Base-by-base conservation (phyloP, 1,140 invertebrate genomes). In the Euschistus heros region DNA sequence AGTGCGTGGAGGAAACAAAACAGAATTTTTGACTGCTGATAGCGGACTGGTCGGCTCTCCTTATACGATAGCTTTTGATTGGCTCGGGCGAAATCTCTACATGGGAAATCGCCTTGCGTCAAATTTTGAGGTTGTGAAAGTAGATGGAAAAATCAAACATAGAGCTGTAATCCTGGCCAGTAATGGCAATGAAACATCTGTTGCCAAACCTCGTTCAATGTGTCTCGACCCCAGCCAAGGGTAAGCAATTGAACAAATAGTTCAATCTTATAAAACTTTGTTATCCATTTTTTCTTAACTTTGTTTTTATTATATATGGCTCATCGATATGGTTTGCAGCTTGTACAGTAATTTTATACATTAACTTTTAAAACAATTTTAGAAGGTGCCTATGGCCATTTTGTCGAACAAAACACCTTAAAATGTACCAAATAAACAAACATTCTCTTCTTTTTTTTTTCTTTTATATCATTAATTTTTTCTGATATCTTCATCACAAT, bases 81-180 rank as follows among this genome's bases (percentile, higher is more conserved):
- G 95, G 94, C 80, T 98, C 30, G 94, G 94, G 10, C 79, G 94
- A 46, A 99, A 98, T 76, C 74, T 99, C 8, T 98, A 91, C 72
- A 86, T 98, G 70, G 94, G 93, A 14, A 98, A 98, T 73, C 84
- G 87, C 20, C 81, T 88, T 47, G 91, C 92, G 13, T 90, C 91
- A 26, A 96, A 95, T 68, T 92, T 98, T 65, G 94, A 97, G 77
- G 86, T 94, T 0, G 83, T 98, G 2, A 87, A 88, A 72, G 82
- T 92, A 0, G 91, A 94, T 72, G 87, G 89, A 0, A 90, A 92
- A 74, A 80, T 82, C 0, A 86, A 87, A 70, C 88, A 90, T 73
- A 79, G 94, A n/a, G 84, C 88, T 26, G 86, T 97, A 4, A 84
- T 99, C 24, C 75, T 98, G 20, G 87, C 88, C 0, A 98, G 98